Base-by-base conservation (phyloP, 1,140 invertebrate genomes). In the Meloidogyne hapla region DNA sequence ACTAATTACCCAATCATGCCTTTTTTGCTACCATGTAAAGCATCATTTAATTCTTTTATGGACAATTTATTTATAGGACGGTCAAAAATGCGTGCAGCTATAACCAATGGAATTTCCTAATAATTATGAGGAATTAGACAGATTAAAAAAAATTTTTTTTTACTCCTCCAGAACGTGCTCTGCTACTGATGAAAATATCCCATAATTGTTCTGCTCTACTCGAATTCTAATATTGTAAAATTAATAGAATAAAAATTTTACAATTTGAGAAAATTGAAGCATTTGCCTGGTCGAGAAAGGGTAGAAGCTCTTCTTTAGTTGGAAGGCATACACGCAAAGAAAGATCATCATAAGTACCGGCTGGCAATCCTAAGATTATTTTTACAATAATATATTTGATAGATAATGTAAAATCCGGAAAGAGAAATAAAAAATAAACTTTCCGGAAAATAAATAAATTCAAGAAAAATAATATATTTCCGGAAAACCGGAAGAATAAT, bases 131-230 rank as follows among this genome's bases (percentile, higher is more conserved):
- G n/a, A n/a, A n/a, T n/a, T n/a, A n/a, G n/a, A n/a, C n/a, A n/a
- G n/a, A n/a, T n/a, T n/a, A 13, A 13, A 65, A 65, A 48, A 48
- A 18, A 18, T 48, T 48, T 48, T 13, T 48, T 48, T 1, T 18
- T 77, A 84, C 83, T 23, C 77, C 76, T 15, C 85, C 86, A n/a
- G 85, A 87, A 70, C 84, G 83, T n/a, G 84, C 85, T 25, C 84
- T 75, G 62, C 83, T 85, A 77, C 78, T 83, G 21, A 85, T 83
- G 64, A 85, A 85, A n/a, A 85, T 77, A 64, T 85, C 83, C 84
- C 84, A 85, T 4, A 85, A 77, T 74, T 85, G 85, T 72, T 85
- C 78, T 23, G 84, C 84, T 38, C 84, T 81, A 66, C 69, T 82
- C 33, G 83, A 72, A 66, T 85, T 87, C 83, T 87, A 66, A 79